A percentile compares a stretch with the other conserved stretches of the same genome.
Conservation (phyloP, 1,140 invertebrate species). For the Lanistes nyassanus region DNA sequence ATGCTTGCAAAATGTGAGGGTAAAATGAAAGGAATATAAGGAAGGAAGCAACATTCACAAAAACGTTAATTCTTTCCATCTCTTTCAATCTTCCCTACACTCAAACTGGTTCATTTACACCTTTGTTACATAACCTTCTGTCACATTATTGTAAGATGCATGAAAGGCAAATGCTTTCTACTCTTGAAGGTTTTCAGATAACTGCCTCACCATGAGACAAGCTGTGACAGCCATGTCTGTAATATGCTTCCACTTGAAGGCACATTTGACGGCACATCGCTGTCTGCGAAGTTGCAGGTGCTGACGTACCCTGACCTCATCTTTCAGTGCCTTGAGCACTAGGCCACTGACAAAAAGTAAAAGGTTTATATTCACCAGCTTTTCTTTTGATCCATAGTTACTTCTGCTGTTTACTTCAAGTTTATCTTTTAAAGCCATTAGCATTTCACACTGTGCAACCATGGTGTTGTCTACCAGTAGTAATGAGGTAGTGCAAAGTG, state of each 20-base stretch:
- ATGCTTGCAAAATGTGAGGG: no score
- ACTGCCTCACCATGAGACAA: constrained; percentile 14
- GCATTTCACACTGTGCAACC: not conserved
- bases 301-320: constrained; percentile 16
- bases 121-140: not conserved
- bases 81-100: not conserved
- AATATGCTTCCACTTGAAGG: constrained; percentile 18
- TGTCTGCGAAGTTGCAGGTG: constrained; percentile 15
- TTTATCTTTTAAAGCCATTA: not conserved
- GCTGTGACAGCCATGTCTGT: constrained; percentile 26
- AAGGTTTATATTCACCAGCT: no score
- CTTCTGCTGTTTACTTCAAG: no score
- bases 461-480: no score
- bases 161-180: no score
- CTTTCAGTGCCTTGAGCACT: constrained; percentile 18
- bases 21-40: no score
- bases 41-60: no score
- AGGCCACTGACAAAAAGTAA: not conserved
- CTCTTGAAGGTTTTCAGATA: not conserved
- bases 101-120: not conserved
- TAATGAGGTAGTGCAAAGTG: no score
- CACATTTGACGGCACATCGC: constrained; percentile 16
- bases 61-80: not conserved
- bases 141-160: not conserved
- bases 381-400: no score